Conservation (phyloP, 2,113 vertebrate species). For the Scopus umbretta region DNA sequence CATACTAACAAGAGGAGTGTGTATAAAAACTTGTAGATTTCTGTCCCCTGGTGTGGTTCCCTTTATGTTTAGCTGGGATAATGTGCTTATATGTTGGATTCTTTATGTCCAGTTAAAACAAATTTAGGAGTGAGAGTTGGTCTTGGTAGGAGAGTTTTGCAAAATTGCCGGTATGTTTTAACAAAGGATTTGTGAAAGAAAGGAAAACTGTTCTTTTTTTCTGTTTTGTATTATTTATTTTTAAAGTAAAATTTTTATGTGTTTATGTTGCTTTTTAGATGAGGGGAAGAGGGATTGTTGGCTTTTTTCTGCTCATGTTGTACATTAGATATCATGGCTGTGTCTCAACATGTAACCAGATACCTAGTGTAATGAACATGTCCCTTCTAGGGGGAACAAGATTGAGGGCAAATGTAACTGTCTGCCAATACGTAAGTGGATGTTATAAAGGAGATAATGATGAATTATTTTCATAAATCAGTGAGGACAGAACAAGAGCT, state of each 20-base stretch:
- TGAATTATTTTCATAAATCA: slow-evolving; percentile 18
- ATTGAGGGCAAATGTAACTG: neutral
- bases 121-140: neutral
- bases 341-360: neutral
- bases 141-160: neutral
- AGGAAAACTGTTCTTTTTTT: neutral
- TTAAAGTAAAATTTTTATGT: neutral
- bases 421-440: neutral
- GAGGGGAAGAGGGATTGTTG: neutral
- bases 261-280: neutral
- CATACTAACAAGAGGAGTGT: neutral
- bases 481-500: neutral
- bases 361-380: neutral
- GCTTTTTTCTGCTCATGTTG: neutral
- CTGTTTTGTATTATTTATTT: neutral
- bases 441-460: neutral
- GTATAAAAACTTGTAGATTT: neutral
- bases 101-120: neutral
- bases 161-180: neutral
- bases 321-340: neutral
- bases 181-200: neutral
- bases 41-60: neutral
- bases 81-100: neutral
- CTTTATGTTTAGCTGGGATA: neutral
- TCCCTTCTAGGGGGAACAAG: neutral